Conservation (phyloP, 2,797 vertebrate genomes). For the Mus minutoides region DNA sequence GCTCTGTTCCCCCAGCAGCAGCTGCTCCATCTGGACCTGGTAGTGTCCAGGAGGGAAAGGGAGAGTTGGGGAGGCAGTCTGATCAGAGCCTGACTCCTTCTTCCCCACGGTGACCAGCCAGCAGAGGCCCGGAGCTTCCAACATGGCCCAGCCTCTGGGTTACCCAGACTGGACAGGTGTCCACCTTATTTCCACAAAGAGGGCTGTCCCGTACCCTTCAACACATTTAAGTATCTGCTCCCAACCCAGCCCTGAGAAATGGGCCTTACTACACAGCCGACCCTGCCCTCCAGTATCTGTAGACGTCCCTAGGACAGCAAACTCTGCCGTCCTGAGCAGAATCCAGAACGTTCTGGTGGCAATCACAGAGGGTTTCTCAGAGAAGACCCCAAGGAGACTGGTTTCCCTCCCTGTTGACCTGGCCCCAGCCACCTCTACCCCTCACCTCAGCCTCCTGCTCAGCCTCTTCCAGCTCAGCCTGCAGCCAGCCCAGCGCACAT, state of each 20-base stretch:
- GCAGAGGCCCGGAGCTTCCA: not conserved
- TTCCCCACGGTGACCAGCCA: not conserved
- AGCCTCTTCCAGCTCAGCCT: conserved; percentile 83
- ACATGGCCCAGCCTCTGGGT: conserved; percentile 6
- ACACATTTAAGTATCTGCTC: not conserved
- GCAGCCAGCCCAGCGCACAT: conserved; percentile 84
- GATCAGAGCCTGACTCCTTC: not conserved
- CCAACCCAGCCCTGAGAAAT: not conserved
- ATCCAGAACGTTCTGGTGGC: not conserved
- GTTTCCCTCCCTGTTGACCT: conserved; percentile 28
- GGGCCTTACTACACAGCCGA: not conserved
- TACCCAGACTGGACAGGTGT: not conserved
- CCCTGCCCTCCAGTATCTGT: not conserved
- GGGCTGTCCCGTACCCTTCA: not conserved
- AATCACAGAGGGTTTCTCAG: conserved; percentile 27
- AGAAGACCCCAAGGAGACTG: not conserved
- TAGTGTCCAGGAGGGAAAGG: not conserved
- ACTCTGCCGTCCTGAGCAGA: not conserved
- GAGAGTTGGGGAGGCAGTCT: not conserved
- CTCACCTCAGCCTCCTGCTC: conserved; percentile 89
- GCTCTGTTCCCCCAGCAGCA: conserved; percentile 86
- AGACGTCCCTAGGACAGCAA: not conserved
- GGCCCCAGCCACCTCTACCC: not conserved
- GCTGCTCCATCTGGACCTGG: conserved; percentile 86
- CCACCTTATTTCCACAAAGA: not conserved